Evolutionary conservation across 2,888 invertebrate species (phyloP), one percentile per base, ranked within the genome.

Genomic region (Lasioglossum oenotherae): DNA sequence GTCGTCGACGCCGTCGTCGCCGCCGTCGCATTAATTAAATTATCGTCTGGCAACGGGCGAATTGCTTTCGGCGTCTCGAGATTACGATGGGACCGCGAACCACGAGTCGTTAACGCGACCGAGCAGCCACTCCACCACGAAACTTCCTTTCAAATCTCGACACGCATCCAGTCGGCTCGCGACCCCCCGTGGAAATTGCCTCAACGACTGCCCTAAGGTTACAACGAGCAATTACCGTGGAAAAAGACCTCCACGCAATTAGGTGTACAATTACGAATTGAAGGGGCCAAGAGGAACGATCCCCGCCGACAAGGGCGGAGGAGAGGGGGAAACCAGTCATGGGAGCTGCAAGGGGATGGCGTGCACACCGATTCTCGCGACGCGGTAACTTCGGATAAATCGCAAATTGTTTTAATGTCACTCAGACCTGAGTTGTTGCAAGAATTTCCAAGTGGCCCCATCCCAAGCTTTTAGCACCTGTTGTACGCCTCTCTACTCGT

Each of bases 211-310:
- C 72, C 44, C 35, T 46, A 71, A 79, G 73, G 85, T 74, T 75
- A 79, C 46, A 86, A 82, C 85, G 77, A 74, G 79, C 85, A 82
- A 86, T 86, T 82, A 85, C 79, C 71, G 46, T 27, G 60, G 64
- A 44, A 46, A 75, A 78, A 57, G 57, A 84, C 44, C 76, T 67
- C 44, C 71, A 19, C 12, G 71, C 77, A 81, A 86, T 86, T 82
- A 85, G 60, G 64, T 27, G 77, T 79, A 57, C 64, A 86, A 86
- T 86, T 86, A 77, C 85, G 86, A 79, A 81, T 76, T 60, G 74
- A 41, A 82, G 71, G n/a, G 53, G 71, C 44, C 38, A 76, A 53
- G 73, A 64, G 80, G 53, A 74, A 53, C 60, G 81, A 78, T 81
- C 69, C 78, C 41, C 69, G 44, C 46, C 14, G 14, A 23, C 60